Base-by-base conservation (phyloP, 2,888 invertebrate species). In the Euplagia quadripunctaria region DNA sequence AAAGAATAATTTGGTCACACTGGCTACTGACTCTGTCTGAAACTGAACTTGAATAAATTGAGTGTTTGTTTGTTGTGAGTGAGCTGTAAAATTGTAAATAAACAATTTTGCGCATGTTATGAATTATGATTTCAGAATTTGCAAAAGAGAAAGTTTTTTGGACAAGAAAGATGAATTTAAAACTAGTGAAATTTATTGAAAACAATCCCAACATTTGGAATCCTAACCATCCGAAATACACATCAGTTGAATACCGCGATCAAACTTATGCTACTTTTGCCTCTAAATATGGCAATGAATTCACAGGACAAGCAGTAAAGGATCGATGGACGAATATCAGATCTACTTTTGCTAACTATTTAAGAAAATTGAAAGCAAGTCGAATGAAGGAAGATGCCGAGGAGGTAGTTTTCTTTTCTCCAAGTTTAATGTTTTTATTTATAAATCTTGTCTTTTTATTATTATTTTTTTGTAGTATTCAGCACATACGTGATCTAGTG, bases 281-380 rank as follows among this genome's bases (percentile, higher is more conserved):
- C 2, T 83, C 90, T 46, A 90, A 91, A 84, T 95, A 95, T 75
- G 92, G 92, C 1, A 88, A 94, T 71, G 90, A 92, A 67, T 93
- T 96, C 75, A 92, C 92, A 42, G 94, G 94, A 49, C 93, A 93
- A 80, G 95, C 95, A 51, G 96, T 95, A 11, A 96, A 94, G 80
- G 93, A 94, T 49, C 87, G 96, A 4, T 96, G 96, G 96, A 95
- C 95, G 7, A 96, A 95, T 82, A 95, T 96, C 41, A 88, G 96
- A 68, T 94, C 94, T 12, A 95, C 95, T 1, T 95, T 92, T 85
- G 89, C 94, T 16, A 91, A 93, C 89, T 94, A 95, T 82, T 86
- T 94, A 70, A 91, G 95, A 76, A 96, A 94, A 89, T 77, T 92
- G 42, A 92, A 90, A 68, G 87, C 89, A 55, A 93, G 88, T 84